Percentiles rank a stretch among this genome's conserved stretches.
Conservation (phyloP, 2,113 vertebrate species). For the Empidonax alnorum region DNA sequence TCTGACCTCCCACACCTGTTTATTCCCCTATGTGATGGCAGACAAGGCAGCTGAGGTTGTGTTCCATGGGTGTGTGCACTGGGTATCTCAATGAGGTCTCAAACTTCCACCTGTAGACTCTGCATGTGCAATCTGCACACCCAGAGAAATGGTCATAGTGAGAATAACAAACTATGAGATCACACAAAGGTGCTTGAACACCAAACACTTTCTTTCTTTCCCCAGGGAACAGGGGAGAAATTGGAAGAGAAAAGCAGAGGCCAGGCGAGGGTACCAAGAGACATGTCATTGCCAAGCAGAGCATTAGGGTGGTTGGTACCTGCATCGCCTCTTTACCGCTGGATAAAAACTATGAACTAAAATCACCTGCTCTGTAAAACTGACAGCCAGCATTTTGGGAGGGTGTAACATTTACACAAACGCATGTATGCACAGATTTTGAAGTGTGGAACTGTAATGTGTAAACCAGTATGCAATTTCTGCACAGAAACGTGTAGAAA, state of each 20-base stretch:
- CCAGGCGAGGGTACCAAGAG: not conserved
- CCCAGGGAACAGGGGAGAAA: not conserved
- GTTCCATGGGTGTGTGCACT: not conserved
- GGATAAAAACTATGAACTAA: too few relatives aligned
- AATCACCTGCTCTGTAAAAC: not conserved
- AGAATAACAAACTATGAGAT: not conserved
- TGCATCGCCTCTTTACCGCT: not conserved
- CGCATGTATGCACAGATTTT: not conserved
- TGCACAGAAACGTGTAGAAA: not conserved
- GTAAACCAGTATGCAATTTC: not conserved
- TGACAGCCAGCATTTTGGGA: not conserved
- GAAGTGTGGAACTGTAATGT: not conserved
- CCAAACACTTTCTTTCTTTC: not conserved
- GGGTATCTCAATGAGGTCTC: not conserved
- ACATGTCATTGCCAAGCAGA: not conserved
- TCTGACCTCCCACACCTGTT: not conserved
- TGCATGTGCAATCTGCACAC: not conserved
- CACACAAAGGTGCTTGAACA: not conserved
- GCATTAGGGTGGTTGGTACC: not conserved
- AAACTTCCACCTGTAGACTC: not conserved
- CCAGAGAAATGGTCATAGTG: rapidly evolving
- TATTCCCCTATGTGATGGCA: not conserved
- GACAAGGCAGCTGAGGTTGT: not conserved
- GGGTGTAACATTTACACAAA: not conserved
- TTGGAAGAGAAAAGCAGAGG: not conserved